Evolutionary conservation across 2,113 vertebrate species (phyloP).

Genomic region (Macquaria ambigua): DNA sequence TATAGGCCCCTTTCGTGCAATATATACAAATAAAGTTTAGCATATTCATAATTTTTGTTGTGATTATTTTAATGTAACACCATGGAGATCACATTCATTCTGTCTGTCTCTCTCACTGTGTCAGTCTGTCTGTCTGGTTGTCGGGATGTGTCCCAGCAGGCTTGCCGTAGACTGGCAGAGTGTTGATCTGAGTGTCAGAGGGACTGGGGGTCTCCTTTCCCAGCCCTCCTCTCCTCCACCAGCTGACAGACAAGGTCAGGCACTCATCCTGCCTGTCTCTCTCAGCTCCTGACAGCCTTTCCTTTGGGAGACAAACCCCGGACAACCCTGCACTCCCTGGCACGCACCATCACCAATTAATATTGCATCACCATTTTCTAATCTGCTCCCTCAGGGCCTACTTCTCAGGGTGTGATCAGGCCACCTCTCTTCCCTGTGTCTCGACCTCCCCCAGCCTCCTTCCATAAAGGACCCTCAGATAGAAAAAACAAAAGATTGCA

Average conservation of each 20-base stretch:
- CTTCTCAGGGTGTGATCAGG: conserved; percentile 58
- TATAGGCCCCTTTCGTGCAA: background rate
- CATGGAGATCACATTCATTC: conserved; percentile 6
- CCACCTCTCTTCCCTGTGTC: conserved; percentile 31
- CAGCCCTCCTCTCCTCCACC: conserved; percentile 66
- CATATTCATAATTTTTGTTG: background rate
- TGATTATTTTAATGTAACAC: background rate
- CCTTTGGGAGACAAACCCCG: conserved; percentile 79
- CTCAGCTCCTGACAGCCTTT: conserved; percentile 81
- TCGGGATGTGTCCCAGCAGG: conserved; percentile 68
- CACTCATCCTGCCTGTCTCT: conserved; percentile 78
- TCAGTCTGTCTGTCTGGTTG: conserved; percentile 42
- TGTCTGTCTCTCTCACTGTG: conserved; percentile 29
- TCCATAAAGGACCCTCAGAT: conserved; percentile 13
- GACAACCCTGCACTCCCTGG: conserved; percentile 73
- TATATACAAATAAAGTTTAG: background rate
- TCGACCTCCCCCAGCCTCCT: conserved; percentile 39
- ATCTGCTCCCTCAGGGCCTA: conserved; percentile 51
- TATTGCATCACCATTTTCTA: conserved; percentile 85
- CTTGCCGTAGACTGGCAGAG: conserved; percentile 74
- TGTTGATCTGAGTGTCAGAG: conserved; percentile 78
- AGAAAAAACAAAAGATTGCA: conserved; percentile 15
- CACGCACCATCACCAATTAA: conserved; percentile 83
- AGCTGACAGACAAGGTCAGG: conserved; percentile 87
- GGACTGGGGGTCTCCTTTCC: conserved; percentile 67